Evolutionary conservation across 2,113 vertebrate species (phyloP), one percentile per base, ranked within the genome.

Genomic region (Grantiella picta): DNA sequence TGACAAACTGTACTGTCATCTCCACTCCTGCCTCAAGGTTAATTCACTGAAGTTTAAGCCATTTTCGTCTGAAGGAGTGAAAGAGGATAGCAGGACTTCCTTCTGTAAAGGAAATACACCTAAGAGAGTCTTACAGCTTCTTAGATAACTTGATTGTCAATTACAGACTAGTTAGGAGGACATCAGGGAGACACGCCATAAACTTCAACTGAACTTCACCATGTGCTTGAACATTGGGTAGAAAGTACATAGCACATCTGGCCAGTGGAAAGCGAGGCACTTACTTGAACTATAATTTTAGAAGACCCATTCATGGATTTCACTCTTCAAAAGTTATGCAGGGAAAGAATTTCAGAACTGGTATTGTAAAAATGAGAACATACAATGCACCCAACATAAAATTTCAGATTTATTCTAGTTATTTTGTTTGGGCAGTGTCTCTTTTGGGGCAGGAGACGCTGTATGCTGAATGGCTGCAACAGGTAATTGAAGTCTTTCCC

Each of bases 211-310:
- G 38, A 90, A 42, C 20, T 57, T 53, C 33, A 54, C 10, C 12
- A 33, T 4, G 6, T 40, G 14, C 31, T 31, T 42, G 8, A 60
- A 44, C 7, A 4, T 1, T 12, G 36, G 2, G 31, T 65, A 50
- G 10, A 68, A 79, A 45, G 20, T 17, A 59, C 35, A 31, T 1
- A 57, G 60, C 22, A 45, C 33, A 82, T 18, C 31, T 29, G 66
- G 28, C 14, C 65, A 72, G 52, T 0, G 2, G 45, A 69, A 72
- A 79, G 57, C 0, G 0, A 82, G 31, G 25, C 54, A 54, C 16
- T 40, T 77, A 45, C 5, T 53, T 31, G 20, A 82, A 73, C 7
- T 6, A 24, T 12, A 19, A 36, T 47, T 77, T 50, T 31, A 80
- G 21, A 80, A 60, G 20, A 65, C 7, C 1, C 21, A 6, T 53